Percentiles rank a stretch among this genome's conserved stretches.
These are phyloP conservation scores for Arothron firmamentum DNA, from an alignment of 2,113 vertebrate species.

Conservation along the genomic window DNA sequence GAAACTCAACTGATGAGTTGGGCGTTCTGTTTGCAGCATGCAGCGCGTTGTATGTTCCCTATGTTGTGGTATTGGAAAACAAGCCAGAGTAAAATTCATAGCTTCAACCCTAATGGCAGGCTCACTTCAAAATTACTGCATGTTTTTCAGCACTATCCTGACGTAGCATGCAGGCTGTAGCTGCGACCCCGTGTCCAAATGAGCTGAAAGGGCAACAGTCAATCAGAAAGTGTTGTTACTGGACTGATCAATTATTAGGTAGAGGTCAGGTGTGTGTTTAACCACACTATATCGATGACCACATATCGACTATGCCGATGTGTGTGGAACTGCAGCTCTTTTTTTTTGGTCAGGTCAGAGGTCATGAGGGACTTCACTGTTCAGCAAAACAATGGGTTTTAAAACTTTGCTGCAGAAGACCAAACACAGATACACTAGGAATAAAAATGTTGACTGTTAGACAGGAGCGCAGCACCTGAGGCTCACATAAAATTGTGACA, in stretches of 20 bases:
- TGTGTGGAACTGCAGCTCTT: no score
- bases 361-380: no score
- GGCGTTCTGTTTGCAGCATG: no score
- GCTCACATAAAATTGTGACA: constrained; percentile 9
- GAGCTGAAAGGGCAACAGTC: not conserved
- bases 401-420: no score
- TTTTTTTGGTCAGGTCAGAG: no score
- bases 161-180: not conserved
- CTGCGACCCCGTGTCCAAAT: not conserved
- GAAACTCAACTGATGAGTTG: not conserved
- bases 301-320: no score
- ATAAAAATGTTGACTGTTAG: no score
- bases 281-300: no score
- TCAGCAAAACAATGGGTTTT: no score
- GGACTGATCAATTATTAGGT: not conserved
- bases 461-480: not conserved
- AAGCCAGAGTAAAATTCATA: not conserved
- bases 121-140: not conserved
- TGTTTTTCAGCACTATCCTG: not conserved
- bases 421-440: no score
- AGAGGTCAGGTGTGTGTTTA: not conserved
- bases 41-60: no score
- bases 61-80: not conserved
- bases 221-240: not conserved
- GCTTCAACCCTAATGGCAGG: not conserved